Evolutionary conservation across 2,888 invertebrate species (phyloP).

Genomic region (Chaitophorus viminalis): DNA sequence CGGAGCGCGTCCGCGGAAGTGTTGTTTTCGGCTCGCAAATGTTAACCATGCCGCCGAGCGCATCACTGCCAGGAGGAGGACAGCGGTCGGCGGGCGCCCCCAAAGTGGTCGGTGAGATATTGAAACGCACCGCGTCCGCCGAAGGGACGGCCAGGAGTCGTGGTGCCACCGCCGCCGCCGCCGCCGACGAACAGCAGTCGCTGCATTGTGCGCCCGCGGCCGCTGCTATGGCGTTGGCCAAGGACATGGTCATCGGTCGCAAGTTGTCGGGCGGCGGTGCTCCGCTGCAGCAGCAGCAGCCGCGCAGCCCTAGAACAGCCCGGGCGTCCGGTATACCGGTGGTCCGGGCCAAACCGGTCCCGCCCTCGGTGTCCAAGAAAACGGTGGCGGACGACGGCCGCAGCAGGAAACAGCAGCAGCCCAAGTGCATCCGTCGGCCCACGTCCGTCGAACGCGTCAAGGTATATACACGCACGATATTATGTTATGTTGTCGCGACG

Average conservation of each 20-base stretch:
- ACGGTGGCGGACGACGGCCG: neutral
- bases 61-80: slow-evolving; percentile 9
- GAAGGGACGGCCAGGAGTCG: slow-evolving; percentile 14
- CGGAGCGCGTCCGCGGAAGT: neutral
- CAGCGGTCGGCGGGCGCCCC: slow-evolving; percentile 39
- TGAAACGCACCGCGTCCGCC: slow-evolving; percentile 9
- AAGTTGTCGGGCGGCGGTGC: slow-evolving; percentile 1
- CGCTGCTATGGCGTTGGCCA: slow-evolving; percentile 58
- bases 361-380: slow-evolving; percentile 48
- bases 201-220: slow-evolving; percentile 25
- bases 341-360: slow-evolving; percentile 52
- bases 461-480: neutral
- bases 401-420: slow-evolving; percentile 15
- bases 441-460: slow-evolving; percentile 50
- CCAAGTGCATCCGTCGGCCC: slow-evolving; percentile 36
- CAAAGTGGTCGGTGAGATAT: slow-evolving; percentile 54
- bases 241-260: slow-evolving; percentile 56
- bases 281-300: neutral
- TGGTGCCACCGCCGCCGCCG: neutral
- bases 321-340: slow-evolving; percentile 40
- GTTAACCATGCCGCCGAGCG: slow-evolving; percentile 49
- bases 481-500: neutral
- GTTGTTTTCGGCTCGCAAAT: neutral
- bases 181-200: slow-evolving; percentile 8
- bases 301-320: slow-evolving; percentile 19